Base-by-base conservation (phyloP, 1,140 invertebrate genomes). In the Drosophila trapezifrons region DNA sequence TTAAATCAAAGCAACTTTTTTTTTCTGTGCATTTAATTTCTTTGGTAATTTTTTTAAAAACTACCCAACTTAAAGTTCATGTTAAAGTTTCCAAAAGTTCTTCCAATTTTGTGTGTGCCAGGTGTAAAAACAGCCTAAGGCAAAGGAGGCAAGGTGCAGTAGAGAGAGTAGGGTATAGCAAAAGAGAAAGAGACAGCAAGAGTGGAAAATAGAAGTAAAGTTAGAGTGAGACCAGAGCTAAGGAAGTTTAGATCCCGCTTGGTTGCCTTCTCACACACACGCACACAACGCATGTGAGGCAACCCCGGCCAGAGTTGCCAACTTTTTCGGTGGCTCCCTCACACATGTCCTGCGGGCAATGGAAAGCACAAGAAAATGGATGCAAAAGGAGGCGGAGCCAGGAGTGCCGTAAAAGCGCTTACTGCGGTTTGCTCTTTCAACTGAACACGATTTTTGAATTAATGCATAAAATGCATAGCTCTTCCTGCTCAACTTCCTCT, bases 381-480 rank as follows among this genome's bases (percentile, higher is more conserved):
- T 9, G 8, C 22, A 13, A 4, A 18, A 10, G 4, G 4, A 45
- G 20, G 4, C 22, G 46, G 27, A 12, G 38, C 18, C 12, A 17
- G 65, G 32, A 52, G 40, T 56, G 25, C 65, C 17, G 29, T 47
- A 56, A 70, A 71, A 47, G 65, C 52, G 67, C 51, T 71, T 71
- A 70, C 72, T 76, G 78, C 58, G 65, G 77, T 59, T 73, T 56
- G 65, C 40, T 40, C 59, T 78, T 32, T 54, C 74, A 77, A 70
- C 60, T 52, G 59, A 78, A 79, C 80, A 83, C 70, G 80, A 83
- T 79, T 83, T 83, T 78, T 83, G 75, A 83, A 83, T 83, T 79
- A 83, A 83, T 83, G 80, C 80, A 78, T 76, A 75, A 83, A 83
- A 64, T 82, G 79, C 69, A 67, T 22, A 82, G 69, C 60, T 74